These are phyloP conservation scores for Myocastor coypus DNA, from an alignment of 2,113 vertebrate species.

Conservation along the genomic window DNA sequence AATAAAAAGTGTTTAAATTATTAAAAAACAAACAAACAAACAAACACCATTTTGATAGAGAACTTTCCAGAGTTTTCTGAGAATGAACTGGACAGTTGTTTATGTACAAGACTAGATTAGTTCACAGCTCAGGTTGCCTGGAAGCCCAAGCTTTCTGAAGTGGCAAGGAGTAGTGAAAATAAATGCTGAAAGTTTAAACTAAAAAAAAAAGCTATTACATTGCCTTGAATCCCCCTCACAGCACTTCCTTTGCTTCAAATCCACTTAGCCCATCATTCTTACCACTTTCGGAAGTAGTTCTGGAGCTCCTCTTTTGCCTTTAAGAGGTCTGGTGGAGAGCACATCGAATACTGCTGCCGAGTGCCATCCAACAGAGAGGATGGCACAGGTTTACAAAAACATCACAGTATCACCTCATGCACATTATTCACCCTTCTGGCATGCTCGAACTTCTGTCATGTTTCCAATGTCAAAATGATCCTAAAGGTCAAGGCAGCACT, in stretches of 20 bases:
- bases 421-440: neutral
- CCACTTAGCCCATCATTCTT: neutral
- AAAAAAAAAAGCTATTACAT: neutral
- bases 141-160: neutral
- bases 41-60: neutral
- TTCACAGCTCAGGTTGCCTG: neutral
- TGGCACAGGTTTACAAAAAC: neutral
- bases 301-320: neutral
- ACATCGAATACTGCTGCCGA: neutral
- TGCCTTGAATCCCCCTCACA: neutral
- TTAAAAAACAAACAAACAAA: no score
- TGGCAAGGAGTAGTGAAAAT: neutral
- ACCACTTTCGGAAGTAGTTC: neutral
- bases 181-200: neutral
- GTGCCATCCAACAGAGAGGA: neutral
- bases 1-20: neutral
- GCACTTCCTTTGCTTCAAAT: neutral
- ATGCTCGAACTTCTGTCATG: neutral
- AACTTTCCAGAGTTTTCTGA: slow-evolving; percentile 38
- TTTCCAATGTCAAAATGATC: neutral
- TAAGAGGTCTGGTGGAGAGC: neutral
- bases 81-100: neutral
- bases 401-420: neutral
- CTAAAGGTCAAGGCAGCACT: neutral
- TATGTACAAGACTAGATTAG: neutral